These are phyloP conservation scores for Numenius phaeopus DNA, from an alignment of 2,797 vertebrate species.

Conservation along the genomic window DNA sequence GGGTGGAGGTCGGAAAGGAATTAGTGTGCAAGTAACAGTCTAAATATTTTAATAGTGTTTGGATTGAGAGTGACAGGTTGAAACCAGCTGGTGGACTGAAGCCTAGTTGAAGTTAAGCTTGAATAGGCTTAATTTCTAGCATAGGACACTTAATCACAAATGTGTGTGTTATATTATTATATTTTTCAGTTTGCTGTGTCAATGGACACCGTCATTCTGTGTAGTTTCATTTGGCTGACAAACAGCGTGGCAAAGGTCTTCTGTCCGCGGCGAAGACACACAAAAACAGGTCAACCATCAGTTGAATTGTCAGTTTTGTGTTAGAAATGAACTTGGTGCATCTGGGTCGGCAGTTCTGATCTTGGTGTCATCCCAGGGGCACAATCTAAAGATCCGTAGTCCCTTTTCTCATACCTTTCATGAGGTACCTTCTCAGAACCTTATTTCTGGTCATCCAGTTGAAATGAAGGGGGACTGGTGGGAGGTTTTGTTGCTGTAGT, in stretches of 20 bases:
- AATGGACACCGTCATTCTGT: too few relatives aligned
- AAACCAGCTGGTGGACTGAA: background rate
- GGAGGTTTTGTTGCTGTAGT: background rate
- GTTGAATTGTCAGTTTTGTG: background rate
- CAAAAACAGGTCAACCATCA: background rate
- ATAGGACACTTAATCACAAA: background rate
- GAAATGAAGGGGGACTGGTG: background rate
- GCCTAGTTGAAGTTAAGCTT: background rate
- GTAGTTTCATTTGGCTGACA: background rate
- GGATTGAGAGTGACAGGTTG: background rate
- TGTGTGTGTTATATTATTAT: background rate
- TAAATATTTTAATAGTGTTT: background rate
- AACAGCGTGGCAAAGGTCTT: background rate
- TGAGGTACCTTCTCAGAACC: background rate
- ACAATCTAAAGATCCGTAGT: background rate
- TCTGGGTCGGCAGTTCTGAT: background rate
- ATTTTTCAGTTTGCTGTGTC: background rate
- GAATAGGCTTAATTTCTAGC: background rate
- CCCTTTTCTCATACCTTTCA: background rate
- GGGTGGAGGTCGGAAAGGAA: background rate
- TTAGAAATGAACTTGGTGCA: background rate
- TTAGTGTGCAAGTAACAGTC: background rate
- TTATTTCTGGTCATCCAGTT: background rate
- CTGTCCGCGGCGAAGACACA: background rate
- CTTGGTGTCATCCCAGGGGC: background rate